phyloP scores from a whole-genome alignment of 2,888 invertebrate genomes.

The Silvanus unidentatus region DNA sequence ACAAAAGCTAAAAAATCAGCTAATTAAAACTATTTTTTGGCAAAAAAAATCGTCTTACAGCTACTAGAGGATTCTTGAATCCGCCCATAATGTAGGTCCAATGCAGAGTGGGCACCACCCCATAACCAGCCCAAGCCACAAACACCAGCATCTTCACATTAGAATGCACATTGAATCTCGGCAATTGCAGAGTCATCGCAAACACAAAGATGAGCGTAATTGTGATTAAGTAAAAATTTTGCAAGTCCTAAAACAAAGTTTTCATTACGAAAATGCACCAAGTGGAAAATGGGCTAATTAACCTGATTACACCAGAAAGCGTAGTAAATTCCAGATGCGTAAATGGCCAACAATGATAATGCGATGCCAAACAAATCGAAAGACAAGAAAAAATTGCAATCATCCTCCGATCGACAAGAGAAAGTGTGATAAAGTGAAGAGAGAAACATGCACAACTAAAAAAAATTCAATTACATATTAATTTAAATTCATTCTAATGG shows the following conservation, averaged over 20 bases:
- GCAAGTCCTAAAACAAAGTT: conserved; percentile 55
- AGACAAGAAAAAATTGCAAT: conserved; percentile 79
- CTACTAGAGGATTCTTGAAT: conserved; percentile 75
- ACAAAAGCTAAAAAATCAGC: conserved; percentile 65
- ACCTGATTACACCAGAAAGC: conserved; percentile 94
- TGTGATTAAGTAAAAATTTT: conserved; percentile 75
- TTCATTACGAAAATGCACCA: no score
- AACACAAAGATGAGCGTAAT: conserved; percentile 74
- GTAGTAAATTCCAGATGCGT: conserved; percentile 92
- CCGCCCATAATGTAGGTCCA: conserved; percentile 90
- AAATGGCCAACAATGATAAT: conserved; percentile 86
- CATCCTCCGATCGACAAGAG: conserved; percentile 82
- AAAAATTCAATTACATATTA: conserved; percentile 29
- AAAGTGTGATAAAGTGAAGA: conserved; percentile 93
- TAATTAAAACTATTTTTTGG: conserved; percentile 7
- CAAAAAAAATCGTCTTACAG: no score
- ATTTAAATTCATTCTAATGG: neutral
- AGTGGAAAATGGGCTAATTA: no score
- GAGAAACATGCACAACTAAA: conserved; percentile 85
- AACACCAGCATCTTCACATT: conserved; percentile 73
- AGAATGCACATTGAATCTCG: conserved; percentile 63
- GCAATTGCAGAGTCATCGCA: conserved; percentile 76
- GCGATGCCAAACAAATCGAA: conserved; percentile 93
- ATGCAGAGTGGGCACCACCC: conserved; percentile 84
- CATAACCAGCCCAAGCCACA: conserved; percentile 82